phyloP scores from a whole-genome alignment of 2,113 vertebrate species.

The cattle (Bos taurus) region ARS-UCD2.0 NC_037334.1:34496001-34496500 shows the following conservation, averaged over 20 bases:
- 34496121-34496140: neutral
- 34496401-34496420: neutral
- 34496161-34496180: neutral
- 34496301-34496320: neutral
- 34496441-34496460: neutral
- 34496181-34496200: neutral
- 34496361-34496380: neutral
- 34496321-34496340: neutral
- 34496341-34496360: neutral
- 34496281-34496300: neutral
- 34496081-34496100: neutral
- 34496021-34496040: neutral
- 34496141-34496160: neutral
- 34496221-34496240: neutral
- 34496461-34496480: neutral
- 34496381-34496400: neutral
- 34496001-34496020: neutral
- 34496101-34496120: neutral
- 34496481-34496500: neutral
- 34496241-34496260: neutral
- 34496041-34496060: accelerated
- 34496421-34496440: neutral
- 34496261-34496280: neutral
- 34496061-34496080: neutral
- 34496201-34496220: neutral